These are phyloP conservation scores for Crenichthys baileyi DNA, from an alignment of 2,797 vertebrate genomes.

Conservation along the genomic window DNA sequence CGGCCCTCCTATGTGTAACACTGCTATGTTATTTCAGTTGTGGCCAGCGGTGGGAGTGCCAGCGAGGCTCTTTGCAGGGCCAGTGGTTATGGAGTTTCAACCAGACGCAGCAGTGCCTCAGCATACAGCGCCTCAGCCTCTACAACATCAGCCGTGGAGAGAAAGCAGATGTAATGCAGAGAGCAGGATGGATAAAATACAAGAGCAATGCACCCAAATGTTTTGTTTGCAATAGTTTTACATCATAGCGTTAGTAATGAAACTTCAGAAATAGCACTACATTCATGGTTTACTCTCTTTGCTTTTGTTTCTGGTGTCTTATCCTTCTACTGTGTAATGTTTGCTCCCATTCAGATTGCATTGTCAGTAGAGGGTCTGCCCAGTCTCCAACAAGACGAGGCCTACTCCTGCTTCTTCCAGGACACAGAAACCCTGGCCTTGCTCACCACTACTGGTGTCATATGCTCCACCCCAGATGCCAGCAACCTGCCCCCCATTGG, in stretches of 20 bases:
- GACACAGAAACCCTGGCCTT: slow-evolving; percentile 86
- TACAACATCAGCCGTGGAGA: slow-evolving; percentile 92
- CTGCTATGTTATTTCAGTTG: slow-evolving; percentile 78
- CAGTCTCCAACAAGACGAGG: slow-evolving; percentile 82
- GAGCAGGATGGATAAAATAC: not conserved
- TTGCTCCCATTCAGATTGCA: slow-evolving; percentile 78
- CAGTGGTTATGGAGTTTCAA: slow-evolving; percentile 95
- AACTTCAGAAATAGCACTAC: not conserved
- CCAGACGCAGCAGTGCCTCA: slow-evolving; percentile 84
- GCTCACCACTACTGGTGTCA: slow-evolving; percentile 83
- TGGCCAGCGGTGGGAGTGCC: slow-evolving; percentile 87
- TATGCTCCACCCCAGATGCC: slow-evolving; percentile 89
- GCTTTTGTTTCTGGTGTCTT: not conserved
- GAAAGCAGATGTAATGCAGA: slow-evolving; percentile 83
- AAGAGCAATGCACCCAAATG: not conserved
- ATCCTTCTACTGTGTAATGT: not conserved
- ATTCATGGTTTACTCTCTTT: not conserved
- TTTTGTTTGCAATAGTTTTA: not conserved
- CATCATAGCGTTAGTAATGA: not conserved
- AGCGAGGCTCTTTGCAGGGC: slow-evolving; percentile 80
- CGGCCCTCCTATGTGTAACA: not conserved
- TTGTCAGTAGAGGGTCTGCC: slow-evolving; percentile 88
- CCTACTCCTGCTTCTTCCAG: slow-evolving; percentile 92
- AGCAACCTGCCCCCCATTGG: slow-evolving; percentile 82
- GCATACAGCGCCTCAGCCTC: slow-evolving; percentile 84